Base-by-base conservation (phyloP, 2,888 invertebrate genomes). In the Acanthosepion pharaonis region DNA sequence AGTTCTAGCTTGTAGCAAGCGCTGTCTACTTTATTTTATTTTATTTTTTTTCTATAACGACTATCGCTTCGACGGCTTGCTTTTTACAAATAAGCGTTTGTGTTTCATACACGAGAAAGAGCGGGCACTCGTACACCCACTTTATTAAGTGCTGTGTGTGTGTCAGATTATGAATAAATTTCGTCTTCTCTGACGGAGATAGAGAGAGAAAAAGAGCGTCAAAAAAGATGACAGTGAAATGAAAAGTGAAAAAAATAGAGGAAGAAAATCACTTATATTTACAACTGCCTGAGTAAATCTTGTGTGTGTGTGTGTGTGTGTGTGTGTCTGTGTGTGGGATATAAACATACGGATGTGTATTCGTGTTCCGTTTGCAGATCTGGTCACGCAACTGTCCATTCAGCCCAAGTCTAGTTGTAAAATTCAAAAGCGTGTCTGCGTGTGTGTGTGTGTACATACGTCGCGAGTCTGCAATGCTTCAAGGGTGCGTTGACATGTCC, bases 361-460 rank as follows among this genome's bases (percentile, higher is more conserved):
- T 55, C 55, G 18, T 9, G 4, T 55, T 55, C 15, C 18, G 55
- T 20, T 20, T 55, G 18, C 20, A 55, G 55, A 15, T 55, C 55
- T 55, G 55, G 55, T 55, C 55, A 15, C 20, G 55, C 55, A 15
- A 55, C 18, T 55, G 55, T 55, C 55, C 55, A 55, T 94, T 95
- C 94, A 94, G 94, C 42, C 42, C 95, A 91, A 95, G 95, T 94
- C 94, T 95, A 94, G 94, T 94, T 95, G 94, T 94, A 91, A 95
- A 95, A 92, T 95, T 95, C 94, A 94, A 95, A 95, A 94, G 94
- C 95, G 94, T 95, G 94, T 95, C 95, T 95, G 94, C 95, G 92
- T 95, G 94, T 95, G 94, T 95, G 94, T 95, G 94, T 95, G 94
- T 95, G 95, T 95, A 94, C 95, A 95, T 95, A 93, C 95, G 51